These are phyloP conservation scores for Bos indicus DNA, from an alignment of 2,113 vertebrate genomes.

Conservation along the genomic window DNA sequence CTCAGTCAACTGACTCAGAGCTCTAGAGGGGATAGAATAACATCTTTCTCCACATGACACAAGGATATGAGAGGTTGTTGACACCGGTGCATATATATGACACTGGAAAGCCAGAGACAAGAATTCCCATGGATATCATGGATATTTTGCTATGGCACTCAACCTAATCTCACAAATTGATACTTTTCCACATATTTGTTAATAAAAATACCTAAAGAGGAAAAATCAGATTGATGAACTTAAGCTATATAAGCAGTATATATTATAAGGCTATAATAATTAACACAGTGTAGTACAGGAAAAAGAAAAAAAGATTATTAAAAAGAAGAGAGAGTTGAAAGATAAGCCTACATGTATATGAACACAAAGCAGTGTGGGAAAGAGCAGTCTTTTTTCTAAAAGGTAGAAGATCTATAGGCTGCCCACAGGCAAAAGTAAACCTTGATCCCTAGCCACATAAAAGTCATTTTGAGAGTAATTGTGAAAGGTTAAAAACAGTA, in stretches of 20 bases:
- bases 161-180: neutral
- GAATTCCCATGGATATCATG: neutral
- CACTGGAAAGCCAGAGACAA: neutral
- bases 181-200: neutral
- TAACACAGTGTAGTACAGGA: neutral
- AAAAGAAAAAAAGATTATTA: neutral
- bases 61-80: neutral
- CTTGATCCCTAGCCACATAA: neutral
- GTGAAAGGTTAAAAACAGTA: neutral
- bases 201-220: neutral
- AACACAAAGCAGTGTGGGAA: neutral
- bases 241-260: neutral
- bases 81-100: neutral
- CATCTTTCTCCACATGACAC: neutral
- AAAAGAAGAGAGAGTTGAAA: neutral
- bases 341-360: neutral
- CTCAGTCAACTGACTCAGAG: neutral
- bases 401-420: neutral
- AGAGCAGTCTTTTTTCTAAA: neutral
- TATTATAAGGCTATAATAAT: neutral
- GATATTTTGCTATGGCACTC: neutral
- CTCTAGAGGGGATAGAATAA: neutral
- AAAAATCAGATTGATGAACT: neutral
- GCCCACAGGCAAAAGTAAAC: neutral
- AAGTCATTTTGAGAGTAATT: neutral